Evolutionary conservation across 2,888 invertebrate genomes (phyloP).

Genomic region (Thalpophila matura): DNA sequence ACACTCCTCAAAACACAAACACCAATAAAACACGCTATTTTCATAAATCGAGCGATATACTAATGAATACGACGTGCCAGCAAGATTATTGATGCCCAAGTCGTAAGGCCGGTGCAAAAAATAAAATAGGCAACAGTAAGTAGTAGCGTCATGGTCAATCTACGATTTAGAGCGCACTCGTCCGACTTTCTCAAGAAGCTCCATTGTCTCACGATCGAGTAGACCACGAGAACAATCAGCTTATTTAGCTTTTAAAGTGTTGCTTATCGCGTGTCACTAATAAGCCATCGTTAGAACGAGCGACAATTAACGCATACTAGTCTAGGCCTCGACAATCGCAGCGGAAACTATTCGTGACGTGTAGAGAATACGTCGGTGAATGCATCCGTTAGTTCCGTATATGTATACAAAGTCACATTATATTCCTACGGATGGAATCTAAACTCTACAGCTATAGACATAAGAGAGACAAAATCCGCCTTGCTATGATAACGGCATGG

Average conservation of each 20-base stretch:
- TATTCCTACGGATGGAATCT: conserved; percentile 50
- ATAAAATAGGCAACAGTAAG: conserved; percentile 56
- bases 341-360: conserved; percentile 84
- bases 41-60: conserved; percentile 13
- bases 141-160: conserved; percentile 78
- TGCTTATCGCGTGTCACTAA: conserved; percentile 70
- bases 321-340: conserved; percentile 75
- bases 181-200: conserved; percentile 76
- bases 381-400: conserved; percentile 86
- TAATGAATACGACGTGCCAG: conserved; percentile 11
- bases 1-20: conserved; percentile 30
- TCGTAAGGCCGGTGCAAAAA: conserved; percentile 39
- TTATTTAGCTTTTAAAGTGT: conserved; percentile 48
- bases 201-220: conserved; percentile 63
- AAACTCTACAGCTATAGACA: conserved; percentile 47
- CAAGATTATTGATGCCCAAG: conserved; percentile 18
- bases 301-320: conserved; percentile 79
- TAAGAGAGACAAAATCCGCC: conserved; percentile 38
- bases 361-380: conserved; percentile 76
- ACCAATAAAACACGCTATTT: conserved; percentile 25
- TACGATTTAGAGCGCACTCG: conserved; percentile 76
- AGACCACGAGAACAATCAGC: conserved; percentile 46
- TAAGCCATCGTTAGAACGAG: conserved; percentile 64
- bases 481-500: conserved; percentile 46
- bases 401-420: conserved; percentile 64